Evolutionary conservation across 2,888 invertebrate species (phyloP).

Genomic region (Suillia variegata): DNA sequence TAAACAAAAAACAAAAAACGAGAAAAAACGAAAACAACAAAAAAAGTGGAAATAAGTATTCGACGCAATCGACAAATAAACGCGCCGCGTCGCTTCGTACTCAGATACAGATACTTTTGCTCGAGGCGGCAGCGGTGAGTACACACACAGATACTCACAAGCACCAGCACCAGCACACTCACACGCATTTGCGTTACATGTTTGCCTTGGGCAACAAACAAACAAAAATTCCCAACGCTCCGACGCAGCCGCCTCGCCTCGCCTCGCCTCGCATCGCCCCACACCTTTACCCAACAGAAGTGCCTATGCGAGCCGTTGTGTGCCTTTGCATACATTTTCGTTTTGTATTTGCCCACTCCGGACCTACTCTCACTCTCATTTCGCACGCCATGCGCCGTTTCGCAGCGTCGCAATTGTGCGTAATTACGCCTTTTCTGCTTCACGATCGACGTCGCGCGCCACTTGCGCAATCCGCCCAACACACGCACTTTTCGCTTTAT

Average conservation of each 20-base stretch:
- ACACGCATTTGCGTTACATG: slow-evolving; percentile 10
- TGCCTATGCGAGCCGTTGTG: not conserved
- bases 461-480: not conserved
- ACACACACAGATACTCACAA: slow-evolving; percentile 1
- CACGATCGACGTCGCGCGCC: too few relatives aligned
- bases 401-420: not conserved
- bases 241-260: slow-evolving; percentile 19
- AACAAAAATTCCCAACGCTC: slow-evolving; percentile 39
- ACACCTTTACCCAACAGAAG: slow-evolving; percentile 26
- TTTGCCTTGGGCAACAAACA: slow-evolving; percentile 37
- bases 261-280: too few relatives aligned
- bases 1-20: too few relatives aligned
- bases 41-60: slow-evolving; percentile 49
- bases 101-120: not conserved
- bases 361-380: not conserved
- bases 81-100: not conserved
- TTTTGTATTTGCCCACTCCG: not conserved
- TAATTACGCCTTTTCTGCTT: not conserved
- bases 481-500: not conserved
- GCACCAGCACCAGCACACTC: slow-evolving; percentile 3
- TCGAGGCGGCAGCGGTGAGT: not conserved
- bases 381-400: not conserved
- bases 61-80: slow-evolving; percentile 45
- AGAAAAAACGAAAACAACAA: slow-evolving; percentile 35
- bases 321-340: slow-evolving; percentile 5